These are phyloP conservation scores for Dicyrtomina minuta DNA, from an alignment of 2,888 invertebrate genomes.

Conservation along the genomic window DNA sequence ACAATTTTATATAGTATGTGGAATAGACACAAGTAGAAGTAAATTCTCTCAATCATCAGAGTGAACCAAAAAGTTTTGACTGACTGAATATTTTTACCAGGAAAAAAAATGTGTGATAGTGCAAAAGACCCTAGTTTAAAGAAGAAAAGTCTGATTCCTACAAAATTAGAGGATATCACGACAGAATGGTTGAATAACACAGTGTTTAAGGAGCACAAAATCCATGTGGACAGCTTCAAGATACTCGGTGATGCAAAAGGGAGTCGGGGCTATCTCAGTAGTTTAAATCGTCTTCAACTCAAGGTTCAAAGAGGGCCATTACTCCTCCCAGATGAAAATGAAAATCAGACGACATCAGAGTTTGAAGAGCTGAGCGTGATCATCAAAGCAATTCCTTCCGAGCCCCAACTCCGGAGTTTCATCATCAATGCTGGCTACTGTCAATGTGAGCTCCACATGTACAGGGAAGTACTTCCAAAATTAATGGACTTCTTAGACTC, in stretches of 20 bases:
- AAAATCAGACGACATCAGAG: background rate
- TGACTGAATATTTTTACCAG: too few species aligned
- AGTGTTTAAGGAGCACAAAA: background rate
- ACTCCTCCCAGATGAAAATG: background rate
- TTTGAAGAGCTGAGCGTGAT: slow-evolving; percentile 3
- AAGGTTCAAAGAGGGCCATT: background rate
- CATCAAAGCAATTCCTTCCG: slow-evolving; percentile 4
- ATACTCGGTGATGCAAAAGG: slow-evolving; percentile 2
- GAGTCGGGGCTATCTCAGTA: background rate
- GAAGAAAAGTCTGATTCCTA: background rate
- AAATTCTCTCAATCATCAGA: too few species aligned
- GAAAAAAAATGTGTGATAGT: slow-evolving; percentile 4
- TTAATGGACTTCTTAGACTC: background rate
- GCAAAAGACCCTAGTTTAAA: too few species aligned
- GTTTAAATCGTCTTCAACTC: background rate
- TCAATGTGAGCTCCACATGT: slow-evolving; percentile 1
- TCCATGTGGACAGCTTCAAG: background rate
- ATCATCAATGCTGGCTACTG: too few species aligned
- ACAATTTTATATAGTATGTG: too few species aligned
- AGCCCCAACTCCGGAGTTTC: background rate
- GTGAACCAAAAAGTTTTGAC: too few species aligned
- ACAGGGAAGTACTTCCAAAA: background rate
- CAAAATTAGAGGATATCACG: background rate
- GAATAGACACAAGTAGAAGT: too few species aligned
- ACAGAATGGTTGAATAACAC: background rate